Evolutionary conservation across 2,888 invertebrate species (phyloP), one percentile per base, ranked within the genome.

Genomic region (Scaptodrosophila latifasciaeformis): DNA sequence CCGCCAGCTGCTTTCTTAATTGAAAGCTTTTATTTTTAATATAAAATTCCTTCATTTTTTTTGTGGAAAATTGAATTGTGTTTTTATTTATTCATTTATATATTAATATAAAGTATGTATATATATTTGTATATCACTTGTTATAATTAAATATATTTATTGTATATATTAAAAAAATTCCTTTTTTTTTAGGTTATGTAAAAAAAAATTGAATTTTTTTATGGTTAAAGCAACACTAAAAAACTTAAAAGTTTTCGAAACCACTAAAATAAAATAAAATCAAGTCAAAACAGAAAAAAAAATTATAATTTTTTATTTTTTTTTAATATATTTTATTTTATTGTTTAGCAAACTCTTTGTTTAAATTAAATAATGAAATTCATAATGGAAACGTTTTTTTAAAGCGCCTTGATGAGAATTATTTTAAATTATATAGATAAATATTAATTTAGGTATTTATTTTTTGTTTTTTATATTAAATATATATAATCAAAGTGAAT

Each of bases 321-420:
- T 30, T 39, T 34, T 30, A 42, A 39, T 50, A 10, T 29, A 10
- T 17, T 51, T 31, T 19, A 45, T 19, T 37, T 12, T 43, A 39
- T 27, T 30, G 30, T 65, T 67, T 53, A 65, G 62, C 69, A 67
- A 67, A 67, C 69, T 65, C 52, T 56, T 60, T 58, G 40, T 54
- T 66, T 57, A 51, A 63, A 59, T 53, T 54, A 74, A 59, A 57
- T 62, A 62, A 77, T 70, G 67, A 71, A 59, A 64, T 56, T 60
- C 40, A 37, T 77, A 74, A 74, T 72, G 78, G 72, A 78, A 72
- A 70, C 61, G 59, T 57, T 49, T 66, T 34, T 45, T 63, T 64
- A 62, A 69, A 77, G 74, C 74, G 72, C 64, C 53, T 72, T 59
- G 58, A 72, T 62, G 63, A 57, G 56, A 52, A 48, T 17, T 40